Evolutionary conservation across 2,888 invertebrate genomes (phyloP), one percentile per base, ranked within the genome.

Genomic region (Drosophila ezoana): DNA sequence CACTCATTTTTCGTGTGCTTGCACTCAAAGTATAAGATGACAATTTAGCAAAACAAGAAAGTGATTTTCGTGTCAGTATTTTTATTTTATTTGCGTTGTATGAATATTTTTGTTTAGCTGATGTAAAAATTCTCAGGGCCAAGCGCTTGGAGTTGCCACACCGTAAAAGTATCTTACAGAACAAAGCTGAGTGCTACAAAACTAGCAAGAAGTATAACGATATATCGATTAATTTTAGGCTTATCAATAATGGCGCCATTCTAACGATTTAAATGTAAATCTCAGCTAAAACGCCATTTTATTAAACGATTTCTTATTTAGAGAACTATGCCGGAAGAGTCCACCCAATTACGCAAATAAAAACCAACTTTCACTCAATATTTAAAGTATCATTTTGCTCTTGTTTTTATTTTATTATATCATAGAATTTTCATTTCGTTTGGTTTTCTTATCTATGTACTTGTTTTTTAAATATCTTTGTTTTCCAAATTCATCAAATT

Each of bases 321-420:
- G 1, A 23, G 1, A 28, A 28, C 28, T 28, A 2, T 2, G 8
- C 2, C 28, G 8, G 8, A 28, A 28, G 28, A 9, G 11, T 44
- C 8, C 9, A 32, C 23, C 23, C 32, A 47, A 16, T 23, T 9
- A 20, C 11, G 2, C 13, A 38, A 43, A 20, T 8, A 13, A 58
- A 53, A 79, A 43, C 13, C 44, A 10, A 3, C 0, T 10, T 6
- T 3, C 41, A n/a, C 1, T 62, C 57, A 62, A 64, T 83, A 59
- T 70, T 87, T 62, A 81, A 80, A 83, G 89, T 81, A 87, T 89
- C 62, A 61, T 87, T 81, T 87, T 81, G 60, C 44, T 81, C 45
- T 58, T 79, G 51, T 76, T 60, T 81, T 79, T 76, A 40, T 63
- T 76, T 56, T 81, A 86, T 78, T 81, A 71, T 83, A 81, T 85